Percentiles rank a stretch among this genome's conserved stretches.
These are phyloP conservation scores for Scaptomyza tumidula DNA, from an alignment of 2,888 invertebrate species.

Conservation along the genomic window DNA sequence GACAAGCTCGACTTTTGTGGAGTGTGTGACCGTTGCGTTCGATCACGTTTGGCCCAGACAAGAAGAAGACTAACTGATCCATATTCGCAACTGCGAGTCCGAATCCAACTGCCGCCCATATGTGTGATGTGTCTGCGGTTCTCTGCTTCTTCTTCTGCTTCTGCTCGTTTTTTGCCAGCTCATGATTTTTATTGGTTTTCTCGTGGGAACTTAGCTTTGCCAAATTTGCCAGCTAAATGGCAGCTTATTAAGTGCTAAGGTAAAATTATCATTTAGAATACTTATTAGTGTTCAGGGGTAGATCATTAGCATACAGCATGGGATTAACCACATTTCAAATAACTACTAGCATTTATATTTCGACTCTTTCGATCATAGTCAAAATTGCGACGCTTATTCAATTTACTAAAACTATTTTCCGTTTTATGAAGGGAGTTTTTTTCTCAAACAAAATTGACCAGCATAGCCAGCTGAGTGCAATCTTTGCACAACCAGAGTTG, in stretches of 20 bases:
- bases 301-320: conserved; percentile 15
- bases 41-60: conserved; percentile 45
- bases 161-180: conserved; percentile 45
- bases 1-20: conserved; percentile 19
- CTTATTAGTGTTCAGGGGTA: conserved; percentile 9
- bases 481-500: conserved; percentile 73
- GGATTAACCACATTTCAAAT: conserved; percentile 32
- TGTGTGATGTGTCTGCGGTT: conserved; percentile 55
- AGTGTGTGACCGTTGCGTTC: conserved; percentile 36
- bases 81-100: conserved; percentile 43
- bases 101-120: conserved; percentile 47
- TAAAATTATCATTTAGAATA: conserved; percentile 41
- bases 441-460: conserved; percentile 34
- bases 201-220: conserved; percentile 65
- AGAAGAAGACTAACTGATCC: conserved; percentile 46
- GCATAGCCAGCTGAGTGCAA: conserved; percentile 32
- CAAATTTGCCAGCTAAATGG: conserved; percentile 53
- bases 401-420: conserved; percentile 55
- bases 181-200: conserved; percentile 63
- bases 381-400: conserved; percentile 56
- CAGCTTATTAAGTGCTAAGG: conserved; percentile 36
- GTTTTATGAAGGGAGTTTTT: conserved; percentile 42
- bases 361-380: conserved; percentile 14
- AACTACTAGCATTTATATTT: conserved; percentile 8
- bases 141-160: conserved; percentile 1